Base-by-base conservation (phyloP, 2,888 invertebrate species). In the Callosobruchus maculatus region DNA sequence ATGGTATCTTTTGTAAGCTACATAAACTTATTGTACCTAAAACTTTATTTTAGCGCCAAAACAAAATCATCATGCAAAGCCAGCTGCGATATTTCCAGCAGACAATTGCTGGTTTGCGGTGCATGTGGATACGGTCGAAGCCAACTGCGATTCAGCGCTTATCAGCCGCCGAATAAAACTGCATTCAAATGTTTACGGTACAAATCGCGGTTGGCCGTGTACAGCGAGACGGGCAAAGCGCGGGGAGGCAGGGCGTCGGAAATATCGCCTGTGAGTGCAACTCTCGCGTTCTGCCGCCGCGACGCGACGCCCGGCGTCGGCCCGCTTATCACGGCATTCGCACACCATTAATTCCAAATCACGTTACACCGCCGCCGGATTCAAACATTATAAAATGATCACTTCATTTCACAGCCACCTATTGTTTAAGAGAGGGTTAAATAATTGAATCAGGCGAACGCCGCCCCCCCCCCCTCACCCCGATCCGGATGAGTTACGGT, bases 361-460 rank as follows among this genome's bases (percentile, higher is more conserved):
- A 70, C 22, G 22, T 70, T 70, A 68, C 22, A 70, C 22, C 22
- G 22, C 21, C 30, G 30, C 49, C 49, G 49, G 26, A 70, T 26
- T 70, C 70, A 26, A 70, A 70, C 70, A 70, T 22, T 87, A 87
- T 86, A 87, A 87, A 87, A 87, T 86, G 86, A 86, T 86, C 86
- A 86, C 86, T 87, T 87, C 87, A 87, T 87, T 87, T 87, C 87
- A 87, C 87, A 86, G 83, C 86, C 87, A 87, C 87, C 87, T 87
- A 87, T 87, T 87, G 87, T 87, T 87, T 87, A 86, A 87, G 87
- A 87, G 87, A 87, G 87, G 87, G 87, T 87, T 87, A 87, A 87
- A 87, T 87, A 87, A 87, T 87, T 87, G 87, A 86, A 86, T 87
- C 85, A 85, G 81, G 81, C 81, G 77, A 79, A 4, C 2, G 70